Base-by-base conservation (phyloP, 2,888 invertebrate species). In the Lacanobia wlatinum region DNA sequence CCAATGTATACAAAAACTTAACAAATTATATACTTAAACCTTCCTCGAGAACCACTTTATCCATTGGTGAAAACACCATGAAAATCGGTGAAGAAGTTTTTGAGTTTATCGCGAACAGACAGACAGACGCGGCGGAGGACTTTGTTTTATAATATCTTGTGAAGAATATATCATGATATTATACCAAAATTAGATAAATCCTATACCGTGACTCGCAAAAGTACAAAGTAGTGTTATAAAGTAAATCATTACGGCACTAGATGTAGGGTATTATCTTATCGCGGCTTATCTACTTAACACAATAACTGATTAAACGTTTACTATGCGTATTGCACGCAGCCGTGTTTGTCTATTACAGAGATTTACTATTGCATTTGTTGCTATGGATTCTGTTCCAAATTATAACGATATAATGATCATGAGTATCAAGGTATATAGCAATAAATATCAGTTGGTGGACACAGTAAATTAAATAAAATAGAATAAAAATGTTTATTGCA, bases 281-380 rank as follows among this genome's bases (percentile, higher is more conserved):
- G 59, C 18, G 2, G 28, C 61, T 80, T 82, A 83, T 84, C 80
- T 74, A 69, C 65, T 76, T 68, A 84, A 73, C 76, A 73, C 58
- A 73, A 55, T 74, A 46, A 67, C 50, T 74, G 73, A 84, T 84
- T 74, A 83, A 38, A 73, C 56, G 72, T 74, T 78, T 70, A 78
- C 67, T 82, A 69, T 62, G 63, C 66, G 53, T 53, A 70, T 38
- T 75, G 46, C 61, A 59, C 48, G 40, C 23, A 40, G 40, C 16
- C 10, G 52, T 48, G 23, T 38, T 63, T 70, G 59, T 53, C 43
- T 69, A 59, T 70, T 62, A 61, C 10, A 65, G 21, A 65, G 14
- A 55, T 50, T 10, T 73, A 59, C 50, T 60, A 18, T 23, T 52
- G 14, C 18, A 61, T 23, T 23, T 16, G 28, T 38, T 55, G 40